A percentile compares a stretch with the other conserved stretches of the same genome.
These are phyloP conservation scores for Stomatorhinus walkeri DNA, from an alignment of 2,797 vertebrate species.

Conservation along the genomic window DNA sequence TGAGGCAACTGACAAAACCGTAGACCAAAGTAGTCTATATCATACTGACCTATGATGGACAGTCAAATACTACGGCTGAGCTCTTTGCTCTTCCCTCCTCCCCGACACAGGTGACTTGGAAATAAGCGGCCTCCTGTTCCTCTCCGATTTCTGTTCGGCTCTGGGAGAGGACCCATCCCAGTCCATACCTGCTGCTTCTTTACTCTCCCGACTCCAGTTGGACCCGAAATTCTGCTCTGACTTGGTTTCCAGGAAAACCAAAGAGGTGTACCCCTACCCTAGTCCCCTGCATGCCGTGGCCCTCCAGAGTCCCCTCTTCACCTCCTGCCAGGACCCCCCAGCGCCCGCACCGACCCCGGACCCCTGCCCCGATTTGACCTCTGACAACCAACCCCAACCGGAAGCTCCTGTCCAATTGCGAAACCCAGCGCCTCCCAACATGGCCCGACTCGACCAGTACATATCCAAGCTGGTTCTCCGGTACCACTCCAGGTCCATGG, in stretches of 20 bases:
- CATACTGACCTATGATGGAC: background rate
- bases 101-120: conserved; percentile 55
- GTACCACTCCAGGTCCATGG: conserved; percentile 47
- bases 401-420: conserved; percentile 24
- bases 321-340: conserved; percentile 51
- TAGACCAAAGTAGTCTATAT: background rate
- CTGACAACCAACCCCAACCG: conserved; percentile 38
- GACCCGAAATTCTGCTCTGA: conserved; percentile 66
- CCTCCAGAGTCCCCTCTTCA: conserved; percentile 74
- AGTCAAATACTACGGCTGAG: background rate
- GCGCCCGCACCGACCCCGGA: conserved; percentile 32
- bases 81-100: background rate
- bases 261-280: conserved; percentile 72
- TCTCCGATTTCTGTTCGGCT: conserved; percentile 59
- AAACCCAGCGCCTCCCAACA: conserved; percentile 37
- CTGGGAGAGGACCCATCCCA: conserved; percentile 46
- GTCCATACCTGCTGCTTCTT: conserved; percentile 39
- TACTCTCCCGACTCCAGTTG: conserved; percentile 48
- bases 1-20: background rate
- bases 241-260: conserved; percentile 67
- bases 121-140: conserved; percentile 52
- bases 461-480: conserved; percentile 66
- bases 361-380: conserved; percentile 43
- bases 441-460: conserved; percentile 67
- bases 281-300: conserved; percentile 75